Conservation (phyloP, 2,797 vertebrate species). For the Trachurus trachurus region DNA sequence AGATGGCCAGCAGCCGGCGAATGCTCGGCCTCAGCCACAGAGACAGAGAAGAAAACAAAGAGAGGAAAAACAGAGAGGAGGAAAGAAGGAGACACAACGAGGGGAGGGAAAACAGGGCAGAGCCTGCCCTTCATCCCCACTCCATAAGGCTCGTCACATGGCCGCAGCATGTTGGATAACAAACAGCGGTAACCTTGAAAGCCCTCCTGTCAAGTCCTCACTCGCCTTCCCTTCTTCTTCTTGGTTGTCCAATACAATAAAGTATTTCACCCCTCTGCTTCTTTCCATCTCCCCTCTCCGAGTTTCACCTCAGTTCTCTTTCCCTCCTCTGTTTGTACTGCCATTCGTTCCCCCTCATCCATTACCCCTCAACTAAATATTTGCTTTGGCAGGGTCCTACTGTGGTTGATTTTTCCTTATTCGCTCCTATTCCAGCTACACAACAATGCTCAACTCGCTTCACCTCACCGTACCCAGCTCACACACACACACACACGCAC, state of each 20-base stretch:
- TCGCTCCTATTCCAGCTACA: conserved; percentile 47
- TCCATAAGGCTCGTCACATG: conserved; percentile 61
- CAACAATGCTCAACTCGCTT: conserved; percentile 38
- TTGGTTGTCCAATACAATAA: conserved; percentile 52
- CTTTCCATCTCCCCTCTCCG: conserved; percentile 42
- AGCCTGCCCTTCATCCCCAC: conserved; percentile 58
- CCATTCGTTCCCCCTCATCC: conserved; percentile 62
- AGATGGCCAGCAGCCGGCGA: conserved; percentile 77
- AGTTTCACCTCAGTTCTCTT: conserved; percentile 50
- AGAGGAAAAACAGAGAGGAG: conserved; percentile 20
- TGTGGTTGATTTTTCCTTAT: conserved; percentile 58
- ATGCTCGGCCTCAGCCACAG: conserved; percentile 55
- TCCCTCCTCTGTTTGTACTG: conserved; percentile 44
- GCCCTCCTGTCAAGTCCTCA: conserved; percentile 50
- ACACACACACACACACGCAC: conserved; percentile 3
- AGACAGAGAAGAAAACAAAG: conserved; percentile 34
- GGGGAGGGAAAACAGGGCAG: conserved; percentile 38
- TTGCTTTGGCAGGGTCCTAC: conserved; percentile 73
- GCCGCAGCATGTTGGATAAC: conserved; percentile 60
- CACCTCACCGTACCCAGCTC: conserved; percentile 30
- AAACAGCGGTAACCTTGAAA: conserved; percentile 74
- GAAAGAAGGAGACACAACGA: conserved; percentile 33
- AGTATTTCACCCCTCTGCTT: conserved; percentile 28
- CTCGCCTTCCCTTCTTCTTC: conserved; percentile 43
- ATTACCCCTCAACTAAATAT: conserved; percentile 73